These are phyloP conservation scores for Agapornis roseicollis DNA, from an alignment of 2,113 vertebrate genomes.

Conservation along the genomic window DNA sequence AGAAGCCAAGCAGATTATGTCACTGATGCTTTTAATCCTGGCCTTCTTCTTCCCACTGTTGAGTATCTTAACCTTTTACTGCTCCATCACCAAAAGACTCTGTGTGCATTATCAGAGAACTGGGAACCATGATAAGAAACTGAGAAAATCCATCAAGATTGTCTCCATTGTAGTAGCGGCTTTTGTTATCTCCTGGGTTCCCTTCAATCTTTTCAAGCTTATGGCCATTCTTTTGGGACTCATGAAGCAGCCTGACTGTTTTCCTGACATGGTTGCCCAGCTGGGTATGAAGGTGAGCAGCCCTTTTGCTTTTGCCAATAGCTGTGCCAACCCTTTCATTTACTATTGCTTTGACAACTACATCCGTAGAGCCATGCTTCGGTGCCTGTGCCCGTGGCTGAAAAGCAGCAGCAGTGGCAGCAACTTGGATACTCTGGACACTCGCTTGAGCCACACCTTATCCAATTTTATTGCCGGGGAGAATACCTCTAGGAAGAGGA, in stretches of 20 bases:
- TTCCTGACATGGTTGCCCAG: not conserved
- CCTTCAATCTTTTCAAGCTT: conserved; percentile 78
- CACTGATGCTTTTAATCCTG: conserved; percentile 63
- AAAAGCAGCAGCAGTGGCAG: conserved; percentile 29
- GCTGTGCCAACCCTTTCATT: conserved; percentile 79
- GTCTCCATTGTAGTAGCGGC: conserved; percentile 71
- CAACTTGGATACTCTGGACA: conserved; percentile 66
- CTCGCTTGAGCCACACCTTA: conserved; percentile 59
- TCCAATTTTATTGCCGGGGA: conserved; percentile 50
- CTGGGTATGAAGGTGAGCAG: conserved; percentile 70
- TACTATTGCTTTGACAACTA: conserved; percentile 76
- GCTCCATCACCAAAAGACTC: conserved; percentile 73
- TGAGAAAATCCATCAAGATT: conserved; percentile 76
- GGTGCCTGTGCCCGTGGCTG: conserved; percentile 54
- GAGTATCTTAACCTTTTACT: conserved; percentile 77
- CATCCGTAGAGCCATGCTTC: conserved; percentile 61
- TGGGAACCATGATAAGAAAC: conserved; percentile 72
- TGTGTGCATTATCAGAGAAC: conserved; percentile 69
- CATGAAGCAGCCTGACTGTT: conserved; percentile 20
- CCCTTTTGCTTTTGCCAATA: conserved; percentile 78
- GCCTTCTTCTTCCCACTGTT: conserved; percentile 76
- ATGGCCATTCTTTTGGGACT: conserved; percentile 56
- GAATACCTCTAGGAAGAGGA: conserved; percentile 53
- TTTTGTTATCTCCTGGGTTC: conserved; percentile 79
- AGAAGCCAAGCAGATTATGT: not conserved